Evolutionary conservation across 1,140 invertebrate species (phyloP), one percentile per base, ranked within the genome.

Genomic region (Homalodisca vitripennis): DNA sequence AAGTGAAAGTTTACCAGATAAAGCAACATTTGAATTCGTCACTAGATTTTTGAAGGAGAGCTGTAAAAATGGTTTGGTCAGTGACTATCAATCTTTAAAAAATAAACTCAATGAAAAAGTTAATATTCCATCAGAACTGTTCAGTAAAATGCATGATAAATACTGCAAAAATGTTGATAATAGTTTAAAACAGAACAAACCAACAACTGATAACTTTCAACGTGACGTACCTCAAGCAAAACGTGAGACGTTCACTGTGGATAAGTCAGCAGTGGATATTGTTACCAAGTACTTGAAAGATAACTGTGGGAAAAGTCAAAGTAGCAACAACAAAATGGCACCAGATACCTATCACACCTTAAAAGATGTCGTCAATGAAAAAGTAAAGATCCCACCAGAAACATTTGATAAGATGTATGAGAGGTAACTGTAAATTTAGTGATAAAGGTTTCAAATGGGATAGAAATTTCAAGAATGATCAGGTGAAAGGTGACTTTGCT

Each of bases 1-100:
- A n/a, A n/a, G n/a, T n/a, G n/a, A n/a, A n/a, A n/a, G n/a, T n/a
- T n/a, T n/a, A n/a, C n/a, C n/a, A n/a, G n/a, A n/a, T n/a, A n/a
- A n/a, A n/a, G n/a, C n/a, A 41, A 41, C 17, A 41, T 22, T 22
- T 20, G 48, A 51, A 51, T 3, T 51, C 2, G 22, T 51, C n/a
- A 20, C 3, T 14, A 51, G 22, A 22, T 51, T 20, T 51, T 51
- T 51, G 6, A 51, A 51, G 22, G 48, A 51, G n/a, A 51, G 48
- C 48, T 51, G 48, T 51, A 22, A 51, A 51, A 51, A 51, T 3
- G 48, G 48, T 10, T n/a, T n/a, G n/a, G n/a, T n/a, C n/a, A n/a
- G n/a, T n/a, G n/a, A n/a, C n/a, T n/a, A n/a, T n/a, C n/a, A n/a
- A n/a, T n/a, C n/a, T n/a, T n/a, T n/a, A n/a, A n/a, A n/a, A n/a